Conservation (phyloP, 2,888 invertebrate genomes). For the Papilio demoleus region DNA sequence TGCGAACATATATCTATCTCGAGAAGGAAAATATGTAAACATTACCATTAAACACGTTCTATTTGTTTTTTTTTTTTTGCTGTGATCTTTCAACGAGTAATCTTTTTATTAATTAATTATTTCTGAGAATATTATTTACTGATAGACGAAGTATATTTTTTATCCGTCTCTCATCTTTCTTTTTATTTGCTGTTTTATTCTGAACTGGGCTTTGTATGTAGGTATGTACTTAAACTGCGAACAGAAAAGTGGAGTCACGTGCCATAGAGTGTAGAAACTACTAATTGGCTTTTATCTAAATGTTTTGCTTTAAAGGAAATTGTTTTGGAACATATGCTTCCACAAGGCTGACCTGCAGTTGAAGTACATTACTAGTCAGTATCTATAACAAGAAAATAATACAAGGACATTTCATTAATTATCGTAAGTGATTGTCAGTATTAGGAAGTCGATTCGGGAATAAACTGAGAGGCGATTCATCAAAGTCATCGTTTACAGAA, state of each 20-base stretch:
- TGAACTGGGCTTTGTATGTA: too few species aligned
- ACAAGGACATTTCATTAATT: background rate
- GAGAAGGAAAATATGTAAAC: conserved; percentile 18
- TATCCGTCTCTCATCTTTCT: background rate
- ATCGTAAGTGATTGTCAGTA: background rate
- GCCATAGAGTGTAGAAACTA: background rate
- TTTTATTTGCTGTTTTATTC: background rate
- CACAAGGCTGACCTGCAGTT: too few species aligned
- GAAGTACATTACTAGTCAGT: background rate
- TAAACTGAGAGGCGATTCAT: conserved; percentile 19
- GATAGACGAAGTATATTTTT: too few species aligned
- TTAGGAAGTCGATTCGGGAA: background rate
- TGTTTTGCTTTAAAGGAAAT: background rate
- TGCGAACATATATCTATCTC: background rate
- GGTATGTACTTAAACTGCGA: background rate
- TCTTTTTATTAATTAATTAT: background rate
- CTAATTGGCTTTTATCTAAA: background rate
- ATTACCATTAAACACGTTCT: background rate
- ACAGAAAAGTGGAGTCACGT: background rate
- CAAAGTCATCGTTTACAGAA: conserved; percentile 33
- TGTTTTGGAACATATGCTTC: too few species aligned
- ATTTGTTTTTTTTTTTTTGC: background rate
- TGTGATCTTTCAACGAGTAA: background rate
- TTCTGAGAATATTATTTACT: background rate
- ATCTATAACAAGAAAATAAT: background rate